These are phyloP conservation scores for Engraulis encrasicolus DNA, from an alignment of 2,113 vertebrate genomes.

Conservation along the genomic window DNA sequence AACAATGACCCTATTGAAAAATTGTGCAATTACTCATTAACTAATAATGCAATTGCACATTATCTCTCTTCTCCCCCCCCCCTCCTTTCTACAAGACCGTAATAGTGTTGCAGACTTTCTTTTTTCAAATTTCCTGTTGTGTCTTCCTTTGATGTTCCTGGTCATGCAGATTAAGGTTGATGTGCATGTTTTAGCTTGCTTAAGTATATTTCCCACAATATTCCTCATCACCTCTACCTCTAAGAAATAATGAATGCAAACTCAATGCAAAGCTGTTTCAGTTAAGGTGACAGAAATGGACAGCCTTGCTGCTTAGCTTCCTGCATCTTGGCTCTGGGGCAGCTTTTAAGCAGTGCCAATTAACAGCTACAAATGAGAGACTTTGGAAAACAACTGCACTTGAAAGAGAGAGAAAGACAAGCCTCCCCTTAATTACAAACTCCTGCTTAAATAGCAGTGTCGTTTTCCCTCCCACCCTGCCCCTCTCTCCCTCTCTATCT, in stretches of 20 bases:
- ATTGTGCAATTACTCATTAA: too few species aligned
- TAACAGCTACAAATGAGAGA: conserved; percentile 48
- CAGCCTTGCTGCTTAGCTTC: not conserved
- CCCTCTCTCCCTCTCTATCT: not conserved
- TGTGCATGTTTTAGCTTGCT: too few species aligned
- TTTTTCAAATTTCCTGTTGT: too few species aligned
- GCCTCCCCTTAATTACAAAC: conserved; percentile 41
- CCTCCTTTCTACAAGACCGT: too few species aligned
- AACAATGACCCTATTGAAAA: too few species aligned
- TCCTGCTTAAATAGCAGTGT: conserved; percentile 38
- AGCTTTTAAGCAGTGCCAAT: conserved; percentile 39
- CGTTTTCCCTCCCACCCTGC: not conserved
- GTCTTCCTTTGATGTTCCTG: too few species aligned
- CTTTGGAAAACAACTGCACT: conserved; percentile 33
- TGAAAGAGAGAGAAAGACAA: conserved; percentile 27
- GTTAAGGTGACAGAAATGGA: not conserved
- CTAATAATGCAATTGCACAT: too few species aligned
- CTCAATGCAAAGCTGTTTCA: not conserved
- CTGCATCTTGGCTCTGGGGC: not conserved
- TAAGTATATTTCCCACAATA: too few species aligned
- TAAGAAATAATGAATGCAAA: conserved; percentile 2
- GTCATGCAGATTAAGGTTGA: too few species aligned
- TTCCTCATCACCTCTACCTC: not conserved
- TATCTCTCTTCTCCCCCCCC: too few species aligned
- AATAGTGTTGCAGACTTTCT: too few species aligned